phyloP scores from a whole-genome alignment of 2,797 vertebrate species.

The Mergus octosetaceus region DNA sequence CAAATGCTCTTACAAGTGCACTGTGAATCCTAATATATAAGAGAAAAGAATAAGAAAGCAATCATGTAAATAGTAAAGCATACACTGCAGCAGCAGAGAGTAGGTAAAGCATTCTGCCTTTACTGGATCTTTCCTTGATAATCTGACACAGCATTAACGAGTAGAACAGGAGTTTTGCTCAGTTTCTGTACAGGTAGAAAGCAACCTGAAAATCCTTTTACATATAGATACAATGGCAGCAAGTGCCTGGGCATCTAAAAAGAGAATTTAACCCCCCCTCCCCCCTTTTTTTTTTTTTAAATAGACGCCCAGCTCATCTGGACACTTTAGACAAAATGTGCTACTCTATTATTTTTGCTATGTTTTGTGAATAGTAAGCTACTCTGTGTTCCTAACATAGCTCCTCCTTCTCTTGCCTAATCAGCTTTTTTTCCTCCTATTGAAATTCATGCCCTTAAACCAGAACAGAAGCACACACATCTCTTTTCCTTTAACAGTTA shows the following conservation, averaged over 20 bases:
- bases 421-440: not conserved
- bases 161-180: not conserved
- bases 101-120: not conserved
- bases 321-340: rapidly evolving
- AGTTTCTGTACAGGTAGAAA: not conserved
- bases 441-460: not conserved
- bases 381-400: not conserved
- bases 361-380: not conserved
- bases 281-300: not conserved
- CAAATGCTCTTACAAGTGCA: not conserved
- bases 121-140: not conserved
- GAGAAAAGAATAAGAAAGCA: not conserved
- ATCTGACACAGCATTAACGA: not conserved
- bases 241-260: not conserved
- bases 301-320: not conserved
- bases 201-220: not conserved
- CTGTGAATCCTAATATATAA: not conserved
- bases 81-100: not conserved
- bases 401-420: not conserved
- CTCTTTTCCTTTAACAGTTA: not conserved
- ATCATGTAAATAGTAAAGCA: not conserved
- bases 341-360: not conserved
- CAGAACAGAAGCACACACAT: not conserved
- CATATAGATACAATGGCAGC: rapidly evolving
- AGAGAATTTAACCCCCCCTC: not conserved